phyloP scores from a whole-genome alignment of 2,797 vertebrate genomes.

The Presbytis comata region DNA sequence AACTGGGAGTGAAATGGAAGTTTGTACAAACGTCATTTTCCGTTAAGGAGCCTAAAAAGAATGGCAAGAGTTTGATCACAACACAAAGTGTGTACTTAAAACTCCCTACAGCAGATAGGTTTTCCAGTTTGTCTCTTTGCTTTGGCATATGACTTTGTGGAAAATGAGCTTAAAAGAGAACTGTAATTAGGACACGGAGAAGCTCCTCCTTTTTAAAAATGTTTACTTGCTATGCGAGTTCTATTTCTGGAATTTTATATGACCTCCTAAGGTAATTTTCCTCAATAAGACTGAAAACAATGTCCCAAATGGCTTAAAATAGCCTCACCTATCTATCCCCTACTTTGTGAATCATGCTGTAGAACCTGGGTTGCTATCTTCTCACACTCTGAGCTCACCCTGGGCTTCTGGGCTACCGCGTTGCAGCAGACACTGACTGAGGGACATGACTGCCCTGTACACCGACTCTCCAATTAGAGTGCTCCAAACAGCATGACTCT shows the following conservation, averaged over 20 bases:
- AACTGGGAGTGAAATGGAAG: background rate
- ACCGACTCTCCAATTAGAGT: background rate
- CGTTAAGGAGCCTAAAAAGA: background rate
- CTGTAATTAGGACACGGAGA: background rate
- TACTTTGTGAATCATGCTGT: background rate
- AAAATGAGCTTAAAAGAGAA: background rate
- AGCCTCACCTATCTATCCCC: background rate
- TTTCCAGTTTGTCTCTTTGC: background rate
- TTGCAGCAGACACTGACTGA: background rate
- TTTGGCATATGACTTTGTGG: background rate
- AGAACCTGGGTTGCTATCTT: background rate
- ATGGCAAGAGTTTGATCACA: background rate
- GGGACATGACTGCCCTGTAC: background rate
- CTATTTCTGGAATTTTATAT: background rate
- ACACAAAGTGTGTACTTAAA: background rate
- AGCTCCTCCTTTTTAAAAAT: background rate
- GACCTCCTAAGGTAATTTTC: background rate
- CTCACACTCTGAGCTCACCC: background rate
- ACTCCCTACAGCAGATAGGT: background rate
- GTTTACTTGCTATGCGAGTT: background rate
- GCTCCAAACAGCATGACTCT: background rate
- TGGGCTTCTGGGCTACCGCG: background rate
- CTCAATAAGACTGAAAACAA: background rate
- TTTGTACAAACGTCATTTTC: background rate
- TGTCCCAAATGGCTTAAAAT: background rate